Evolutionary conservation across 2,113 vertebrate genomes (phyloP).

Genomic region (Setophaga petechia): DNA sequence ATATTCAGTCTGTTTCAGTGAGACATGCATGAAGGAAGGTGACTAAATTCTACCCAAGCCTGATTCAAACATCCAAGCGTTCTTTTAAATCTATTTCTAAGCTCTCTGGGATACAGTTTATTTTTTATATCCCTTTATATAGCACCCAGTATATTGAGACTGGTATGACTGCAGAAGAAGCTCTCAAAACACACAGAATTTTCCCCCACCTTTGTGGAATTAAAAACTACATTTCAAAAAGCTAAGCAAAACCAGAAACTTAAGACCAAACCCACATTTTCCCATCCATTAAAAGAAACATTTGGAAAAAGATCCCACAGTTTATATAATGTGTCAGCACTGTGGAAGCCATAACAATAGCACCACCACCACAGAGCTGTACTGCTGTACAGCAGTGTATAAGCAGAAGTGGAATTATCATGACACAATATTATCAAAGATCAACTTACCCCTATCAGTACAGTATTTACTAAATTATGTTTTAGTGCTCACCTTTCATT

Average conservation of each 20-base stretch:
- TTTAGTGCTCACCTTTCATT: not conserved
- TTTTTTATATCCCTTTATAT: not conserved
- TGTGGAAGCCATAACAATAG: not conserved
- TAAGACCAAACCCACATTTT: not conserved
- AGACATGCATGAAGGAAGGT: not conserved
- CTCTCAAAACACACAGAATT: not conserved
- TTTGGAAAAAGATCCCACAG: not conserved
- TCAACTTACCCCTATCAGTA: not conserved
- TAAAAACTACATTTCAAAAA: not conserved
- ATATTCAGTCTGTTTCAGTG: not conserved
- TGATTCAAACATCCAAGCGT: not conserved
- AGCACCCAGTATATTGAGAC: not conserved
- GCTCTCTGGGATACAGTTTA: not conserved
- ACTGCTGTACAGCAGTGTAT: not conserved
- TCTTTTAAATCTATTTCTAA: not conserved
- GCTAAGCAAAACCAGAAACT: not conserved
- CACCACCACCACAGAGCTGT: not conserved
- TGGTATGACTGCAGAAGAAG: not conserved
- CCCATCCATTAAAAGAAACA: not conserved
- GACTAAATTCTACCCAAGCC: not conserved
- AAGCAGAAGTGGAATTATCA: not conserved
- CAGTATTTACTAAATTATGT: not conserved
- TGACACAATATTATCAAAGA: not conserved
- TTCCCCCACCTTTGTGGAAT: not conserved
- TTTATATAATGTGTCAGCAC: not conserved